Conservation (phyloP, 2,888 invertebrate genomes). For the Yponomeuta sedellus region DNA sequence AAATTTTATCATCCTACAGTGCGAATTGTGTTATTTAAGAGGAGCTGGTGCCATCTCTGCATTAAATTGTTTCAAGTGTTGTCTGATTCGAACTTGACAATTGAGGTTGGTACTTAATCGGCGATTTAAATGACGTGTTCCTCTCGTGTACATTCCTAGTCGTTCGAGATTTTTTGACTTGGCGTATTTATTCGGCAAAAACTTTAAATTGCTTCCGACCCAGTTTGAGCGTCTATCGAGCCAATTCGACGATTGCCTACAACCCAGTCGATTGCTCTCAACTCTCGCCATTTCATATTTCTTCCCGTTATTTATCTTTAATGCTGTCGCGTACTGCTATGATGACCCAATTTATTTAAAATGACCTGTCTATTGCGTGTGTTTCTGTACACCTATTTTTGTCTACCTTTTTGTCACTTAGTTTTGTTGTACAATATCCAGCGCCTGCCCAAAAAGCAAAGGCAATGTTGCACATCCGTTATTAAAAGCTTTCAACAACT, state of each 20-base stretch:
- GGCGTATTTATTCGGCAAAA: constrained; percentile 65
- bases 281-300: constrained; percentile 41
- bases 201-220: constrained; percentile 73
- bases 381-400: no score
- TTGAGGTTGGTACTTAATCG: neutral
- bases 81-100: neutral
- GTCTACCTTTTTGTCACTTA: neutral
- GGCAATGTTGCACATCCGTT: neutral
- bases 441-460: neutral
- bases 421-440: no score
- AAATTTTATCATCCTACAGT: no score
- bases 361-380: no score
- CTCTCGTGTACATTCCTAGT: constrained; percentile 37
- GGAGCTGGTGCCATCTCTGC: neutral
- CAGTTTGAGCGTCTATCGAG: constrained; percentile 58
- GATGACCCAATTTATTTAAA: neutral
- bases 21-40: no score
- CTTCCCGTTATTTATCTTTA: constrained; percentile 24
- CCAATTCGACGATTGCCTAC: constrained; percentile 60
- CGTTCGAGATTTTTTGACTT: constrained; percentile 54
- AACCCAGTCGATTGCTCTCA: constrained; percentile 35
- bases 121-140: neutral
- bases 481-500: neutral
- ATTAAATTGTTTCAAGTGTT: neutral
- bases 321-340: constrained; percentile 24